These are phyloP conservation scores for Heliangelus exortis DNA, from an alignment of 2,797 vertebrate genomes.

Conservation along the genomic window DNA sequence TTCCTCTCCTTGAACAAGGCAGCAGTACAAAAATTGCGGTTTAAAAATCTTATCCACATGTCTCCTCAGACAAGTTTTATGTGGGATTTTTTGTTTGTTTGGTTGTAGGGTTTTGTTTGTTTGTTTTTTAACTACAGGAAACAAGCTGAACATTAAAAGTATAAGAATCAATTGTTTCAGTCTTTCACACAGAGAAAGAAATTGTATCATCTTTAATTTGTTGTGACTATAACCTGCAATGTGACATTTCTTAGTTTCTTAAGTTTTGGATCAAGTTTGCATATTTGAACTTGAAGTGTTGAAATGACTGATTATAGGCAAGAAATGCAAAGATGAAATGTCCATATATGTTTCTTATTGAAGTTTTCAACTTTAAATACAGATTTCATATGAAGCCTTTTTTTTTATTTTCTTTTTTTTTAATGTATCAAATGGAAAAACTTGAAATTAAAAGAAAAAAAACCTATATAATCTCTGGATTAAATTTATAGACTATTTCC, in stretches of 20 bases:
- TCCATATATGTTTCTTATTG: not conserved
- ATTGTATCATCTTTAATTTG: not conserved
- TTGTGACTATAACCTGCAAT: not conserved
- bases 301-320: not conserved
- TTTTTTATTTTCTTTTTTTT: not conserved
- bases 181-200: not conserved
- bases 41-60: not conserved
- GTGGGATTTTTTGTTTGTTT: too few species aligned
- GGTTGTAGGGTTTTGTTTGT: too few species aligned
- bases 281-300: not conserved
- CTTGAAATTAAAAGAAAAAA: not conserved
- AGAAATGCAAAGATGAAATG: not conserved
- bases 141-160: not conserved
- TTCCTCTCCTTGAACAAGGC: not conserved
- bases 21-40: not conserved
- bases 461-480: not conserved
- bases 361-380: not conserved
- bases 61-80: not conserved
- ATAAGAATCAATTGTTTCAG: not conserved
- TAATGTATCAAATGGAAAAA: not conserved
- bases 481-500: not conserved
- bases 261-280: not conserved
- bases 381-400: not conserved
- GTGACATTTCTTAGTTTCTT: not conserved
- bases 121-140: not conserved